Conservation (phyloP, 2,888 invertebrate species). For the Busseola fusca region DNA sequence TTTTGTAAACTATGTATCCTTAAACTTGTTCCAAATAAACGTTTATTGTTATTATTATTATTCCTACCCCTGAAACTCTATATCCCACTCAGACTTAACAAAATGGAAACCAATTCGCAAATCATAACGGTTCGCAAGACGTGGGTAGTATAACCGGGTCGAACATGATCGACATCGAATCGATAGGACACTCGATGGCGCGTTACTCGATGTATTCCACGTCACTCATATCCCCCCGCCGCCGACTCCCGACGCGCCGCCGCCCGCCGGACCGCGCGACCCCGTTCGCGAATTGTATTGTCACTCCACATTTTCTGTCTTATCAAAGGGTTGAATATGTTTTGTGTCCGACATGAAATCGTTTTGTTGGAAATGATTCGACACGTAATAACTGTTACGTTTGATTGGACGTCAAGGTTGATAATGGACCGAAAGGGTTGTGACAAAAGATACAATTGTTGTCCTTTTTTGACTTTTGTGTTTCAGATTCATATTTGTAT, state of each 20-base stretch:
- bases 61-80: background rate
- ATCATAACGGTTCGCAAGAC: conserved; percentile 35
- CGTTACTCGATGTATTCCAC: conserved; percentile 51
- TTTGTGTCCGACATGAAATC: conserved; percentile 61
- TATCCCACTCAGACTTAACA: conserved; percentile 2
- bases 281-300: conserved; percentile 65
- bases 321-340: conserved; percentile 65
- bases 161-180: conserved; percentile 46
- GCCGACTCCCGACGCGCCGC: conserved; percentile 12
- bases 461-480: background rate
- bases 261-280: conserved; percentile 49
- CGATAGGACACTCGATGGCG: conserved; percentile 52
- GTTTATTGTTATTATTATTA: too few species aligned
- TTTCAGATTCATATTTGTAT: conserved; percentile 3
- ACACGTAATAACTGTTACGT: conserved; percentile 57
- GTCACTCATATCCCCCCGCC: conserved; percentile 55
- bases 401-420: conserved; percentile 46
- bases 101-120: conserved; percentile 43
- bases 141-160: conserved; percentile 26
- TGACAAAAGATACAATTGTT: conserved; percentile 18
- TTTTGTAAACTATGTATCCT: too few species aligned
- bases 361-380: conserved; percentile 59
- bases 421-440: conserved; percentile 37
- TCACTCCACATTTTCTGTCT: conserved; percentile 63
- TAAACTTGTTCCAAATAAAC: too few species aligned